Percentiles rank a stretch among this genome's conserved stretches.
Conservation (phyloP, 2,797 vertebrate genomes). For the Silurus lanzhouensis region DNA sequence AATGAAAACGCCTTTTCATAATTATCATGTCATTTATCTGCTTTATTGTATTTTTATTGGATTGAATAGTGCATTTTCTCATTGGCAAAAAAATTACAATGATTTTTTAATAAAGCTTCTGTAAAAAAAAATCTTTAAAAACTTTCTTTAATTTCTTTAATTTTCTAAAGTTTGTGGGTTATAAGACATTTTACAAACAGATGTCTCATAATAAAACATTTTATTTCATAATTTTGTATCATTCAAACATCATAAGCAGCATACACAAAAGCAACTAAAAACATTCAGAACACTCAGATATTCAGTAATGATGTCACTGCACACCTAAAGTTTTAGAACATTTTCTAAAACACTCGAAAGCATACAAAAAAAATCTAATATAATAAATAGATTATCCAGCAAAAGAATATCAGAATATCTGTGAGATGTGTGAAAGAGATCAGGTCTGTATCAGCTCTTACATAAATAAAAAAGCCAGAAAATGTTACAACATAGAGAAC, state of each 20-base stretch:
- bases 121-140: too few relatives aligned
- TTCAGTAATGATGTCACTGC: neutral
- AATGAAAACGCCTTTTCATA: neutral
- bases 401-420: slow-evolving; percentile 21
- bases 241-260: neutral
- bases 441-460: slow-evolving; percentile 13
- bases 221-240: slow-evolving; percentile 28
- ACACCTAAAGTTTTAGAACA: neutral
- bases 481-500: neutral
- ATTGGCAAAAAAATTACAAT: neutral
- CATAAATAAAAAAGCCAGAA: slow-evolving; percentile 38
- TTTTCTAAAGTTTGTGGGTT: neutral
- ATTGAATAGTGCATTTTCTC: neutral
- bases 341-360: neutral
- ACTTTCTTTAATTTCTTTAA: neutral
- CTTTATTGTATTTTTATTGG: neutral
- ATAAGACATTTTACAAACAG: neutral
- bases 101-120: neutral
- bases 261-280: slow-evolving; percentile 6
- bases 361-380: slow-evolving; percentile 38
- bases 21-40: neutral
- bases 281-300: slow-evolving; percentile 12
- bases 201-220: slow-evolving; percentile 14
- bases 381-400: slow-evolving; percentile 53
- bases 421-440: slow-evolving; percentile 34